These are phyloP conservation scores for Maniola hyperantus DNA, from an alignment of 2,888 invertebrate genomes.

Conservation along the genomic window DNA sequence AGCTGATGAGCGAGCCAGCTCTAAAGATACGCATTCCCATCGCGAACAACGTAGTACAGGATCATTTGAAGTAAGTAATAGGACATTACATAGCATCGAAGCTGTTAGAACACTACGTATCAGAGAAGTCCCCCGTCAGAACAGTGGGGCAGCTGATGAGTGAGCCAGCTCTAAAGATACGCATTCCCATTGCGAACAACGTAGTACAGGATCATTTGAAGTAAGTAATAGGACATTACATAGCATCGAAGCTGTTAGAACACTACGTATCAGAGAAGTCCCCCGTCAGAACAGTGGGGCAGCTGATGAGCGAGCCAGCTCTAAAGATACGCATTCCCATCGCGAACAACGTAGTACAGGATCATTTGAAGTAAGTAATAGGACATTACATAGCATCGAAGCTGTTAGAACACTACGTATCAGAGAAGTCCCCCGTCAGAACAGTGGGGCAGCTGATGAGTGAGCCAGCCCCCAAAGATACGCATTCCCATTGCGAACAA, in stretches of 20 bases:
- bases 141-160: conserved; percentile 72
- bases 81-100: conserved; percentile 56
- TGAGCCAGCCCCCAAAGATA: no score
- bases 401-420: conserved; percentile 68
- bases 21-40: conserved; percentile 66
- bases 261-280: conserved; percentile 73
- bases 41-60: conserved; percentile 71
- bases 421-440: conserved; percentile 72
- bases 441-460: no score
- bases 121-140: conserved; percentile 72
- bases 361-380: conserved; percentile 73
- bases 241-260: conserved; percentile 66
- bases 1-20: conserved; percentile 69
- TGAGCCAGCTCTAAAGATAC: conserved; percentile 67
- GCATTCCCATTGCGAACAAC: conserved; percentile 68
- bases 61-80: conserved; percentile 73
- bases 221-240: conserved; percentile 56
- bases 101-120: conserved; percentile 68
- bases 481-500: no score
- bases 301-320: conserved; percentile 69
- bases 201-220: conserved; percentile 75
- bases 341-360: conserved; percentile 71
- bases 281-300: conserved; percentile 71
- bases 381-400: conserved; percentile 34
- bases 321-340: conserved; percentile 66